Conservation (phyloP, 2,113 vertebrate species). For the Rhombomys opimus region DNA sequence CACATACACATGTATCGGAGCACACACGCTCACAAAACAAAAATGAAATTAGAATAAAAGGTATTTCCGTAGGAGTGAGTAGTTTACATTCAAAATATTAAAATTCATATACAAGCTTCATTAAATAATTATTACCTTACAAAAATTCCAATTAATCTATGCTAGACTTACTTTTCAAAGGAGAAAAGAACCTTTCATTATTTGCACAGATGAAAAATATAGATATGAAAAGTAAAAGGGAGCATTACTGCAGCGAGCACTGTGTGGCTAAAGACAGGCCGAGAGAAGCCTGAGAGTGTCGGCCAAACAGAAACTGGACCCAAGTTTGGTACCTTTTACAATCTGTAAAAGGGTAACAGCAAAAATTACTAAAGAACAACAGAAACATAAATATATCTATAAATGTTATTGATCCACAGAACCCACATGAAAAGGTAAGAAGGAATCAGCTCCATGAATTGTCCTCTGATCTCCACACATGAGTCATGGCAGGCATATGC, state of each 20-base stretch:
- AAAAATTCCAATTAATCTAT: constrained; percentile 49
- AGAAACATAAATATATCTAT: not conserved
- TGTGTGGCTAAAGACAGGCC: not conserved
- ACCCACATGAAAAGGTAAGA: not conserved
- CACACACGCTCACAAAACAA: not conserved
- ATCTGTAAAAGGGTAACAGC: constrained; percentile 8
- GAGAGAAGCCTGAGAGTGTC: not conserved
- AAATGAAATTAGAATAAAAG: not conserved
- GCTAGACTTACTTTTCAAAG: constrained; percentile 37
- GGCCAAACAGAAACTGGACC: not conserved
- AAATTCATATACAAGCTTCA: constrained; percentile 27
- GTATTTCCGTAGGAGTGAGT: constrained; percentile 23
- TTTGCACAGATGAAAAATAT: constrained; percentile 40
- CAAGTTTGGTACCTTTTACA: not conserved
- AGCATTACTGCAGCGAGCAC: not conserved
- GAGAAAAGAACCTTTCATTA: not conserved
- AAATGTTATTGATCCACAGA: no score
- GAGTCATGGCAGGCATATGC: not conserved
- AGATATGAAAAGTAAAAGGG: not conserved
- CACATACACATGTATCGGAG: not conserved
- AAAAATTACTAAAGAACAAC: not conserved
- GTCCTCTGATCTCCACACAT: not conserved
- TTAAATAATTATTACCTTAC: not conserved
- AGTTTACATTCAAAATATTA: constrained; percentile 37
- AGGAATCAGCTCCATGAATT: not conserved